Evolutionary conservation across 2,113 vertebrate genomes (phyloP), one percentile per base, ranked within the genome.

Genomic region (Trinectes maculatus): DNA sequence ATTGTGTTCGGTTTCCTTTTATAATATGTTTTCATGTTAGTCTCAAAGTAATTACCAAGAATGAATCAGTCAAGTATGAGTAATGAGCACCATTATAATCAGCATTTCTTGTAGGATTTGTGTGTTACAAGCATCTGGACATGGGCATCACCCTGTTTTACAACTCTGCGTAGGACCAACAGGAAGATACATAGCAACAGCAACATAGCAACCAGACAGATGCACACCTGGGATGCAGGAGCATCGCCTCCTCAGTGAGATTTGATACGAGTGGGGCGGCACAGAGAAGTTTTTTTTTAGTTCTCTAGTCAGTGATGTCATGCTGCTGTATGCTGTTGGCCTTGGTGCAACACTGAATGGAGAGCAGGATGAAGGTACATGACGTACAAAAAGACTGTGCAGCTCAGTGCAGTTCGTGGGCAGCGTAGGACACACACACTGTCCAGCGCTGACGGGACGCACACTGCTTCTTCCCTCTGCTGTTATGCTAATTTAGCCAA

Each of bases 281-380:
- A 29, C 64, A 33, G 60, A 28, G 22, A 33, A 53, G 63, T 16
- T 12, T 67, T 19, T 49, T 56, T 37, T 49, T 44, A 19, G 24
- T 68, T 47, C 55, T 81, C 47, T 44, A 56, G 46, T 77, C 51
- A 62, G 55, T 89, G 87, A 87, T 85, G 89, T 90, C 84, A 90
- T 87, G 62, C 68, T 82, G 83, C 79, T 85, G 73, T 42, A 55
- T 42, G 62, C 60, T 82, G 56, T 25, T 33, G 57, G 73, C 55
- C 72, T 64, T 8, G 31, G 34, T 69, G 57, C 58, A 57, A 74
- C 44, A 37, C 29, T 64, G 77, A 77, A 65, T 29, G 72, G 48
- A 54, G 80, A 58, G 15, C 21, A 24, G 39, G 42, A 66, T 64
- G 44, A 77, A 62, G 82, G 71, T 51, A 79, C 82, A 69, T 25